Conservation (phyloP, 2,888 invertebrate species). For the Xestia c-nigrum region DNA sequence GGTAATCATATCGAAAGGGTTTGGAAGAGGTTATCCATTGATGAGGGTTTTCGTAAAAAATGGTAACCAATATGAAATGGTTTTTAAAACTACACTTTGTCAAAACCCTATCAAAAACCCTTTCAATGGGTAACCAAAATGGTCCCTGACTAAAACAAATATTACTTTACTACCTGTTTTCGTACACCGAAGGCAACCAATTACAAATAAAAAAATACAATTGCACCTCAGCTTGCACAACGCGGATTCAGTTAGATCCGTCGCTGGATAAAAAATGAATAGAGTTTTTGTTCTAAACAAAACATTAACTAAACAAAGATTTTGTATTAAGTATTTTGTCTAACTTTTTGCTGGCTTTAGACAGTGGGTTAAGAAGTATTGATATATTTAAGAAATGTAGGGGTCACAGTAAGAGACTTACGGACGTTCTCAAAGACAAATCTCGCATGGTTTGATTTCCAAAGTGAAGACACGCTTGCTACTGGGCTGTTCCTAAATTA, state of each 20-base stretch:
- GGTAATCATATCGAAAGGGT: too few relatives aligned
- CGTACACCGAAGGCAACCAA: neutral
- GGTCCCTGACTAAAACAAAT: too few relatives aligned
- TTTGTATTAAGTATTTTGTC: slow-evolving; percentile 9
- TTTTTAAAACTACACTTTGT: too few relatives aligned
- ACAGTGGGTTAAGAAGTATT: neutral
- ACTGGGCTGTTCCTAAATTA: too few relatives aligned
- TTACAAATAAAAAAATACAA: slow-evolving; percentile 11
- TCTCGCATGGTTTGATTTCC: neutral
- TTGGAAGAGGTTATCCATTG: too few relatives aligned
- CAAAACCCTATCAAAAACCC: too few relatives aligned
- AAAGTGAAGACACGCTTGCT: neutral
- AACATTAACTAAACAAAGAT: slow-evolving; percentile 35
- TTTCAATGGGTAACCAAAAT: too few relatives aligned
- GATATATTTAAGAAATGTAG: neutral
- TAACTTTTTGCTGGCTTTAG: neutral
- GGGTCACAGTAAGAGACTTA: neutral
- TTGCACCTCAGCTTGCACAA: slow-evolving; percentile 37
- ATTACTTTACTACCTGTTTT: slow-evolving; percentile 1
- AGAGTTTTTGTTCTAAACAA: slow-evolving; percentile 34
- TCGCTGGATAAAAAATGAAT: slow-evolving; percentile 31
- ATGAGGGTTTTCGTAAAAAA: too few relatives aligned
- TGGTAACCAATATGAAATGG: too few relatives aligned
- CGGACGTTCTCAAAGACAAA: neutral
- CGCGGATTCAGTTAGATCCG: slow-evolving; percentile 41